Percentiles rank a stretch among this genome's conserved stretches.
phyloP scores from a whole-genome alignment of 2,888 invertebrate genomes.

The Protophormia terraenovae region DNA sequence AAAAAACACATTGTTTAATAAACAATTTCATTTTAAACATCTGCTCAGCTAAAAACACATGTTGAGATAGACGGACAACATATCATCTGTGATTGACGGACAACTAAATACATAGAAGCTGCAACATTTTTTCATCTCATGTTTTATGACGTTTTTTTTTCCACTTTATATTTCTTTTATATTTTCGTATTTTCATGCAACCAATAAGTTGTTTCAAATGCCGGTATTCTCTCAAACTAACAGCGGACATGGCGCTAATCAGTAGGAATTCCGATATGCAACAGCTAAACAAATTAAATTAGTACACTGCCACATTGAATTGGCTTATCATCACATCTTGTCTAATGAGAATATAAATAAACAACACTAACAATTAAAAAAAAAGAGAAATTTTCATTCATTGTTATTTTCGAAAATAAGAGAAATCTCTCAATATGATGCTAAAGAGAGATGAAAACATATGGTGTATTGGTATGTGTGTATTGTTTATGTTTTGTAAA shows the following conservation, averaged over 20 bases:
- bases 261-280: slow-evolving; percentile 69
- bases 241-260: slow-evolving; percentile 66
- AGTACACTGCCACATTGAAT: slow-evolving; percentile 60
- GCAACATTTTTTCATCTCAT: slow-evolving; percentile 56
- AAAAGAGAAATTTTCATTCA: slow-evolving; percentile 37
- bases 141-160: slow-evolving; percentile 38
- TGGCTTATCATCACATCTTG: slow-evolving; percentile 51
- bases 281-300: slow-evolving; percentile 68
- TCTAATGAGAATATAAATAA: slow-evolving; percentile 20
- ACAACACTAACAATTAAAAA: slow-evolving; percentile 5
- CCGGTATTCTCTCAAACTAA: slow-evolving; percentile 63
- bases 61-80: slow-evolving; percentile 21
- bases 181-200: not conserved
- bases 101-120: slow-evolving; percentile 39
- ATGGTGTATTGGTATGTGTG: not conserved
- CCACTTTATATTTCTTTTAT: not conserved
- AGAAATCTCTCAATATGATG: not conserved
- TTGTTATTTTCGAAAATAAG: not conserved
- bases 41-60: slow-evolving; percentile 35
- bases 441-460: not conserved
- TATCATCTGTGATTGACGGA: slow-evolving; percentile 12
- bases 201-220: slow-evolving; percentile 49
- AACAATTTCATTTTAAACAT: slow-evolving; percentile 22
- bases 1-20: not conserved
- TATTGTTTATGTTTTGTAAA: not conserved